Evolutionary conservation across 2,888 invertebrate species (phyloP).

Genomic region (Conistra vaccinii): DNA sequence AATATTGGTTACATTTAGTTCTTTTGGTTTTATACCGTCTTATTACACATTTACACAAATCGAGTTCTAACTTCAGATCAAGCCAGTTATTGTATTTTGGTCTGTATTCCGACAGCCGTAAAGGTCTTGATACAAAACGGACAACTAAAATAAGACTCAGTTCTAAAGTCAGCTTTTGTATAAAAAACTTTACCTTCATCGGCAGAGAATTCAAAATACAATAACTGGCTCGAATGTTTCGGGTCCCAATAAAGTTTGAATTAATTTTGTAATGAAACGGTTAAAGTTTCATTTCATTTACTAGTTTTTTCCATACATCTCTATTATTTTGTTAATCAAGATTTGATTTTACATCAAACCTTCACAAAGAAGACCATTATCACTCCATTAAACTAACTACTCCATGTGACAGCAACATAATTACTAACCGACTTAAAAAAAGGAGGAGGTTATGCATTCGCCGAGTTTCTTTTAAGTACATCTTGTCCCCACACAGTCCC

Average conservation of each 20-base stretch:
- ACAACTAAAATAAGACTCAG: not conserved
- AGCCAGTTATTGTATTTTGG: not conserved
- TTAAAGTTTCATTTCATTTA: not conserved
- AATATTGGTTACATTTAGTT: not conserved
- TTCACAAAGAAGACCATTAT: not conserved
- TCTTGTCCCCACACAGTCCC: fast-evolving
- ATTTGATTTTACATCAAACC: not conserved
- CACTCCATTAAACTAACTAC: not conserved
- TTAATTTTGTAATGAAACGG: not conserved
- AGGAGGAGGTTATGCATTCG: not conserved
- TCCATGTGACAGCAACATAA: not conserved
- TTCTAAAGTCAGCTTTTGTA: not conserved
- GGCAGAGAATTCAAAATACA: not conserved
- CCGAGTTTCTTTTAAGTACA: constrained; percentile 9
- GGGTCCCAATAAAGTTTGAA: not conserved
- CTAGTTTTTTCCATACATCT: not conserved
- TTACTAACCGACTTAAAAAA: not conserved
- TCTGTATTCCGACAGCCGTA: not conserved
- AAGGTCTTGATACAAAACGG: not conserved
- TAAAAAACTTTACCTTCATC: not conserved
- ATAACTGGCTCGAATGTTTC: not conserved
- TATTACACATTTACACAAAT: not conserved
- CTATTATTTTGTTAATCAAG: not conserved
- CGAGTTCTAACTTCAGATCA: not conserved
- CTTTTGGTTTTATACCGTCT: not conserved